Evolutionary conservation across 2,113 vertebrate genomes (phyloP), one percentile per base, ranked within the genome.

Genomic region (Dasypus novemcinctus): DNA sequence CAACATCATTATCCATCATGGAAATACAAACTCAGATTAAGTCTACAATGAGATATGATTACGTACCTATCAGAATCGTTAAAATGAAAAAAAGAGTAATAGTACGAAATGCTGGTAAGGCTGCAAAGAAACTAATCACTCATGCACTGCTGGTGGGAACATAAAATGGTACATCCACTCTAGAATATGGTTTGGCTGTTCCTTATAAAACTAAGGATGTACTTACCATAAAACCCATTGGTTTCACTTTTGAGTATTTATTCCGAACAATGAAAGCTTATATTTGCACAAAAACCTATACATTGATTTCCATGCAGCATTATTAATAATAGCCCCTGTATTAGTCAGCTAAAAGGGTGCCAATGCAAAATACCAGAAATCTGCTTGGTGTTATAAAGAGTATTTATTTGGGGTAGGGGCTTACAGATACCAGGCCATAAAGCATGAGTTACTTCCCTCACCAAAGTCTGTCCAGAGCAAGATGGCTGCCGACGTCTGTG

Each of bases 221-320:
- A 79, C 15, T 61, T 25, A 75, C 1, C 8, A 36, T 71, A 71
- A 20, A 87, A 20, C 54, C 41, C 12, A 59, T 41, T 25, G 87
- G 71, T 63, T 76, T 1, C 7, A 85, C 46, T 61, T n/a, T 85
- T 91, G 82, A 21, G 9, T 41, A 68, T 78, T 91, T 79, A 63
- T 81, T 57, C 17, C 20, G 38, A 80, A n/a, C 87, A 94, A 41
- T 64, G 72, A 72, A 88, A 95, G 43, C 27, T 95, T 74, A 43
- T 0, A 71, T 49, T 78, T 27, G 59, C 43, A 69, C 17, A 83
- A 84, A 72, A 91, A 64, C 41, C 9, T 74, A 25, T 31, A n/a
- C 12, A 12, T 27, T 15, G 87, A 69, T 90, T 20, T 90, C 89
- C 63, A 92, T 17, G 27, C 4, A 90, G 6, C 31, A 87, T 85